Conservation (phyloP, 2,888 invertebrate genomes). For the Sesia apiformis region DNA sequence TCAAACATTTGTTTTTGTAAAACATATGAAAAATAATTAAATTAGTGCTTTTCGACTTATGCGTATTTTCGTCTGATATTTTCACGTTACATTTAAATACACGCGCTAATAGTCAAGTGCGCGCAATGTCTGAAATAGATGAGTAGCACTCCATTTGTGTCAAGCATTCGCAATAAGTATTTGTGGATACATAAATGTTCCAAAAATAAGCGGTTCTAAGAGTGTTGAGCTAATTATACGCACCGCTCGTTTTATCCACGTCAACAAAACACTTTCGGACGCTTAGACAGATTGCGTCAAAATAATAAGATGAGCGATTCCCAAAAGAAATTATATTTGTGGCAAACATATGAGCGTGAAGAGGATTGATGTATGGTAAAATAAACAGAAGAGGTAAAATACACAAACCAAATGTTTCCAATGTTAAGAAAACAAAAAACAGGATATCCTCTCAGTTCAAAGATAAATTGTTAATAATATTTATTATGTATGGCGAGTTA, state of each 20-base stretch:
- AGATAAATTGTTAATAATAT: background rate
- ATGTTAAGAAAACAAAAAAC: background rate
- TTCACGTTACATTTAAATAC: conserved; percentile 1
- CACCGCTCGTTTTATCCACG: conserved; percentile 21
- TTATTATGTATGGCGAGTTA: background rate
- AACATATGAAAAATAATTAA: too few species aligned
- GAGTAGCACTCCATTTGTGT: conserved; percentile 24
- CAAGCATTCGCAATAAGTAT: conserved; percentile 16
- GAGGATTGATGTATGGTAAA: conserved; percentile 3
- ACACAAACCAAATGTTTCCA: background rate
- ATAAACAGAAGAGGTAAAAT: background rate
- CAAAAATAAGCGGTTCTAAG: conserved; percentile 40
- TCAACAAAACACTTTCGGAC: conserved; percentile 14
- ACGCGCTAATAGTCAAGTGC: conserved; percentile 28
- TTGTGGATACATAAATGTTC: conserved; percentile 34
- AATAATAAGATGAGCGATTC: conserved; percentile 12
- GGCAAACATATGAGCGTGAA: background rate
- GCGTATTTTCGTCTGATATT: too few species aligned
- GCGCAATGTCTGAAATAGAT: conserved; percentile 40
- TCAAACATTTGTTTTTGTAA: too few species aligned
- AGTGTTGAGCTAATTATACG: conserved; percentile 36
- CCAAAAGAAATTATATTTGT: too few species aligned
- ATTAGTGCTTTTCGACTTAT: too few species aligned
- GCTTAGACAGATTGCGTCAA: conserved; percentile 14
- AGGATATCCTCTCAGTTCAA: conserved; percentile 3